phyloP scores from a whole-genome alignment of 2,888 invertebrate genomes.

The Tetragonula carbonaria region DNA sequence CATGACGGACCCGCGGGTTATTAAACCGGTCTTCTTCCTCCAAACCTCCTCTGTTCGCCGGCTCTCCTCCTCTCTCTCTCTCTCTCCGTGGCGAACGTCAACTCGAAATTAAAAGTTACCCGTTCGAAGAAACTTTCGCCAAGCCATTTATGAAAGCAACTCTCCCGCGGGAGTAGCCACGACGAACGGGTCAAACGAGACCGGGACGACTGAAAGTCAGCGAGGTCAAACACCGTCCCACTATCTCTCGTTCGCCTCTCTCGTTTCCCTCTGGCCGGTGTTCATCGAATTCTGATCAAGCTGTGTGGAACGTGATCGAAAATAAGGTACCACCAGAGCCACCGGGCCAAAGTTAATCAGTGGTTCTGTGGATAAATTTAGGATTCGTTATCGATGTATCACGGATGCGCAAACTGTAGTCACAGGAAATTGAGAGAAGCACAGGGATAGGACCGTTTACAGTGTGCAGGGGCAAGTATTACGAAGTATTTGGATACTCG shows the following conservation, averaged over 20 bases:
- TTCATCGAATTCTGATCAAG: slow-evolving; percentile 29
- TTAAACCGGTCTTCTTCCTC: slow-evolving; percentile 60
- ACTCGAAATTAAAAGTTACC: slow-evolving; percentile 70
- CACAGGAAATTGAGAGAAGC: background rate
- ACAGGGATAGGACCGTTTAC: too few species aligned
- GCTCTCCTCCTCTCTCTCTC: background rate
- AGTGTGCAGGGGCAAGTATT: background rate
- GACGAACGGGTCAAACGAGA: slow-evolving; percentile 44
- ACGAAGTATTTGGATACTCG: too few species aligned
- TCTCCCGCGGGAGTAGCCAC: slow-evolving; percentile 27
- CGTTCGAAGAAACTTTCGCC: slow-evolving; percentile 58
- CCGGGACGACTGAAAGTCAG: slow-evolving; percentile 25
- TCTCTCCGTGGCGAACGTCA: slow-evolving; percentile 59
- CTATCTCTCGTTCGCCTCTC: background rate
- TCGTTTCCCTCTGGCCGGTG: background rate
- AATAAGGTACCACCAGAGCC: background rate
- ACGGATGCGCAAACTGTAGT: background rate
- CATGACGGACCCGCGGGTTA: slow-evolving; percentile 44
- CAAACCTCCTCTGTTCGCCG: slow-evolving; percentile 34
- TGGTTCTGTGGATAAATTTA: background rate
- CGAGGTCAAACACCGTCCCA: slow-evolving; percentile 13
- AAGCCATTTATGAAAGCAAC: slow-evolving; percentile 62
- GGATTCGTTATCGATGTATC: background rate
- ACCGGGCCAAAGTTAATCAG: slow-evolving; percentile 5
- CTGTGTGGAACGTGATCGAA: slow-evolving; percentile 19